phyloP scores from a whole-genome alignment of 2,888 invertebrate species.

The Chloroclysta siterata region DNA sequence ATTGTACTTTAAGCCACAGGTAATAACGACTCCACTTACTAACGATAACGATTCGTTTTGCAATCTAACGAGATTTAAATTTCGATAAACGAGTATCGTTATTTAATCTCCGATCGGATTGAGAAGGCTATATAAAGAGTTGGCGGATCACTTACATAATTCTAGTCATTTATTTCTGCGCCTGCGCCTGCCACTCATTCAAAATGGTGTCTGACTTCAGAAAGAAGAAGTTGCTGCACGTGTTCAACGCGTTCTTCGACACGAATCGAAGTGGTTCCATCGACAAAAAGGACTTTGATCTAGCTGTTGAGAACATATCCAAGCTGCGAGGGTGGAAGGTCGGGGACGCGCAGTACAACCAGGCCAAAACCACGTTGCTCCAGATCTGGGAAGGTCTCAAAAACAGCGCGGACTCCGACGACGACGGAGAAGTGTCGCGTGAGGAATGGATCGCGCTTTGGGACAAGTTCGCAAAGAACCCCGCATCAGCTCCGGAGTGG shows the following conservation, averaged over 20 bases:
- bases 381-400: constrained; percentile 94
- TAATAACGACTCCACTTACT: constrained; percentile 20
- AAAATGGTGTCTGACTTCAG: constrained; percentile 92
- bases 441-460: constrained; percentile 71
- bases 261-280: constrained; percentile 94
- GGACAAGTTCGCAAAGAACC: constrained; percentile 88
- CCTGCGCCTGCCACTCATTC: constrained; percentile 45
- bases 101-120: constrained; percentile 33
- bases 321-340: constrained; percentile 91
- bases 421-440: constrained; percentile 90
- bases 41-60: constrained; percentile 36
- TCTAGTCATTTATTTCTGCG: constrained; percentile 29
- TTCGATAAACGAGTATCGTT: constrained; percentile 38
- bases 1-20: not conserved
- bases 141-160: constrained; percentile 6
- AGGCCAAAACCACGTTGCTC: constrained; percentile 87
- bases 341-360: constrained; percentile 87
- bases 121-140: constrained; percentile 47
- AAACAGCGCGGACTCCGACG: constrained; percentile 93
- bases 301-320: constrained; percentile 92
- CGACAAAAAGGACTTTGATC: constrained; percentile 94
- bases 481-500: constrained; percentile 90
- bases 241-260: constrained; percentile 95
- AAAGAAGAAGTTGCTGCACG: constrained; percentile 94
- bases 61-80: constrained; percentile 39